Evolutionary conservation across 2,113 vertebrate species (phyloP).

Genomic region (Archocentrus centrarchus): DNA sequence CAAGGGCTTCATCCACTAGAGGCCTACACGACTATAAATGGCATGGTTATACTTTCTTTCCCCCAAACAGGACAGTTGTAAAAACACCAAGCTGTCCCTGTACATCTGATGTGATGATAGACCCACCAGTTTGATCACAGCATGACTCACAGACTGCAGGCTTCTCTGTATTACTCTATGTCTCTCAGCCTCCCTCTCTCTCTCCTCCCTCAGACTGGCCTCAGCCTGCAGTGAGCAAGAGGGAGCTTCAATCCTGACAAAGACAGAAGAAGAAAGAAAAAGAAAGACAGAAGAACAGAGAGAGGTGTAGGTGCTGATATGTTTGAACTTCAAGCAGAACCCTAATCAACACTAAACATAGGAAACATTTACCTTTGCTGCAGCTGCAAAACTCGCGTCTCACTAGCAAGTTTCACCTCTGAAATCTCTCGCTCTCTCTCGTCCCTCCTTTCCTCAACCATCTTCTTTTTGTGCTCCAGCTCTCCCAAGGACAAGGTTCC

Average conservation of each 20-base stretch:
- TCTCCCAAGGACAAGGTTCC: slow-evolving; percentile 68
- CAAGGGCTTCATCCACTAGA: too few species aligned
- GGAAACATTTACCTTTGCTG: slow-evolving; percentile 47
- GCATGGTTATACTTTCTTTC: too few species aligned
- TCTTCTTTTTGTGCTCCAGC: slow-evolving; percentile 48
- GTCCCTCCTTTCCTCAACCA: background rate
- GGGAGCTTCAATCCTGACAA: slow-evolving; percentile 83
- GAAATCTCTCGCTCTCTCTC: slow-evolving; percentile 28
- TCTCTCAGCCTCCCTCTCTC: slow-evolving; percentile 32
- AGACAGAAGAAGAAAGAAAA: slow-evolving; percentile 49
- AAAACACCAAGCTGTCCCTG: background rate
- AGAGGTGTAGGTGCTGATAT: background rate
- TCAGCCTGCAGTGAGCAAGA: slow-evolving; percentile 77
- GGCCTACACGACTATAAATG: too few species aligned
- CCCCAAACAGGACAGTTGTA: background rate
- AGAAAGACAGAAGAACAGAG: background rate
- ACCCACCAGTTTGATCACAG: slow-evolving; percentile 72
- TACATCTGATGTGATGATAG: background rate
- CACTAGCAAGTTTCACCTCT: slow-evolving; percentile 62
- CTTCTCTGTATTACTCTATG: slow-evolving; percentile 45
- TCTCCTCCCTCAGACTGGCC: slow-evolving; percentile 77
- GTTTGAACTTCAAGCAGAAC: background rate
- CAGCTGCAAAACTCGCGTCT: slow-evolving; percentile 64
- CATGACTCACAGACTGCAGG: slow-evolving; percentile 66
- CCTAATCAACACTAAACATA: background rate